These are phyloP conservation scores for Cantharis rustica DNA, from an alignment of 2,888 invertebrate species.

Conservation along the genomic window DNA sequence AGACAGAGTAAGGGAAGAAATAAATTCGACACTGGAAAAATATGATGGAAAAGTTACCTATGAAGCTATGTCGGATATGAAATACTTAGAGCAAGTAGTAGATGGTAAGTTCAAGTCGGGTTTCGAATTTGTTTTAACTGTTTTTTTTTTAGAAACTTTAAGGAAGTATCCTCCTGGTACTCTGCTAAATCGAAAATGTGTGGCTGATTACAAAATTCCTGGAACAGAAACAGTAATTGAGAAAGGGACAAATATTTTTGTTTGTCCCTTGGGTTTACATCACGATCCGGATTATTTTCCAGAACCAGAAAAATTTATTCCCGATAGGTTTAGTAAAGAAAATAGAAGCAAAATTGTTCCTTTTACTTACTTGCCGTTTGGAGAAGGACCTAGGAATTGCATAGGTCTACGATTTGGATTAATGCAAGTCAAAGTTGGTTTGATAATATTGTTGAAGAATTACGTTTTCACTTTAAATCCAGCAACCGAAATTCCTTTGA, in stretches of 20 bases:
- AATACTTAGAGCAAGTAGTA: neutral
- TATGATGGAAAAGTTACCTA: neutral
- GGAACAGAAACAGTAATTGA: neutral
- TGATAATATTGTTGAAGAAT: neutral
- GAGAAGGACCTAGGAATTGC: neutral
- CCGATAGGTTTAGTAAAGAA: neutral
- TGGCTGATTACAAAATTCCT: constrained; percentile 2
- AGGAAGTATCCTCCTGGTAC: neutral
- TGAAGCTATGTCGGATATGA: neutral
- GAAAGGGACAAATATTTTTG: neutral
- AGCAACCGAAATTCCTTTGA: neutral
- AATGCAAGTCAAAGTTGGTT: neutral
- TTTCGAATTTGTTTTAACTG: neutral
- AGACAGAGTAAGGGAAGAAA: neutral
- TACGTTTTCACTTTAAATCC: neutral
- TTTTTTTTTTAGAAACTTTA: neutral
- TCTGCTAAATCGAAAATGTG: neutral
- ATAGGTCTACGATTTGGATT: neutral
- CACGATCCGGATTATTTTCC: neutral
- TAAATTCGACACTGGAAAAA: neutral
- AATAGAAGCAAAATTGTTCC: neutral
- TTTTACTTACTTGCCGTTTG: neutral
- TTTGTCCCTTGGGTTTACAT: neutral
- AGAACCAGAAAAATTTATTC: neutral
- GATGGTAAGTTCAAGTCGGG: neutral